Evolutionary conservation across 2,797 vertebrate species (phyloP).

Genomic region (Sebastes iracundus): DNA sequence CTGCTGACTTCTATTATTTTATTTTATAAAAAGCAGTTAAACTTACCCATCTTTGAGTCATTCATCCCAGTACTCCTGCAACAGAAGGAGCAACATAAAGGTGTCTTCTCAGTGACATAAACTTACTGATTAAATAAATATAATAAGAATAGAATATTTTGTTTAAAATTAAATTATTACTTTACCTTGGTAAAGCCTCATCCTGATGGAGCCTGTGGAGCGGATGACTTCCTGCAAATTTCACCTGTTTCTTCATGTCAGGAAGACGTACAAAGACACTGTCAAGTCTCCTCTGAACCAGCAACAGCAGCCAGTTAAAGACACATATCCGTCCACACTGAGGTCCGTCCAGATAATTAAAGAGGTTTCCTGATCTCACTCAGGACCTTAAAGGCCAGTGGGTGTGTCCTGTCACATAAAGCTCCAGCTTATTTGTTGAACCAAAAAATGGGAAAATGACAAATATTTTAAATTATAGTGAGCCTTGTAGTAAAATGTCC

Average conservation of each 20-base stretch:
- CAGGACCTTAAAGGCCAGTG: neutral
- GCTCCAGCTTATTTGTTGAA: neutral
- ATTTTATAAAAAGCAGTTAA: no score
- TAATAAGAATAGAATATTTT: neutral
- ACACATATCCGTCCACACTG: neutral
- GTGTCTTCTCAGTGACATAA: neutral
- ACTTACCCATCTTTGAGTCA: slow-evolving; percentile 18
- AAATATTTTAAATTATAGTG: neutral
- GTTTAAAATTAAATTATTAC: accelerated
- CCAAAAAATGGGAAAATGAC: neutral
- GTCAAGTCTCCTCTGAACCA: neutral
- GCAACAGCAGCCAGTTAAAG: neutral
- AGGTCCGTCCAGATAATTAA: neutral
- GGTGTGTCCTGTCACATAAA: slow-evolving; percentile 8
- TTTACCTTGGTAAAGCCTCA: slow-evolving; percentile 36
- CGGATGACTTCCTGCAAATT: slow-evolving; percentile 25
- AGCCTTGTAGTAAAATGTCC: neutral
- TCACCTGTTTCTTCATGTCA: slow-evolving; percentile 55
- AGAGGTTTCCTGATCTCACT: neutral
- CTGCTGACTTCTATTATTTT: neutral
- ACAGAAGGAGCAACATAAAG: neutral
- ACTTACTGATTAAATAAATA: neutral
- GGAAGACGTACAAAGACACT: neutral
- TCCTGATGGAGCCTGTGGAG: neutral
- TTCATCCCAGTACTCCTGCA: slow-evolving; percentile 10